These are phyloP conservation scores for Cassiopea andromeda DNA, from an alignment of 30 jellyfish, hydroid and myxozoan genomes.

Conservation along the genomic window DNA sequence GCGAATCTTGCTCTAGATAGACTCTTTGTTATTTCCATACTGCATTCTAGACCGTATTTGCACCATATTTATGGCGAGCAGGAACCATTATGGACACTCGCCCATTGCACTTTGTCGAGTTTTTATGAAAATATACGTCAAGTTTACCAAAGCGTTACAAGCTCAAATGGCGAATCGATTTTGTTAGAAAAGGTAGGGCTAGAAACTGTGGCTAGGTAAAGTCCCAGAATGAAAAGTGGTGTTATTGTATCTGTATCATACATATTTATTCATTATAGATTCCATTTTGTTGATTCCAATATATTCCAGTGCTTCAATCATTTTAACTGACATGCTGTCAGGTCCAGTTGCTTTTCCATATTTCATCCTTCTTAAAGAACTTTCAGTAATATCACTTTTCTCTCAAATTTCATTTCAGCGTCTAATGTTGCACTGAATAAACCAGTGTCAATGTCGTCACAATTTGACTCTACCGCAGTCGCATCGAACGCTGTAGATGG, in stretches of 20 bases:
- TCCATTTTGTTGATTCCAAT: constrained; percentile 30
- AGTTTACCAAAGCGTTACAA: too few relatives aligned
- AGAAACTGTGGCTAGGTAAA: too few relatives aligned
- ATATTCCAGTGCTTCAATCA: constrained; percentile 42
- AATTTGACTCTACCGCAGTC: too few relatives aligned
- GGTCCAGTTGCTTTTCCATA: constrained; percentile 31
- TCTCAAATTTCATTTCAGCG: too few relatives aligned
- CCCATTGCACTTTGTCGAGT: too few relatives aligned
- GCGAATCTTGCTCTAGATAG: constrained; percentile 1
- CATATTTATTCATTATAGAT: constrained; percentile 28
- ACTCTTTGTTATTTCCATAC: background rate
- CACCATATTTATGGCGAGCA: too few relatives aligned
- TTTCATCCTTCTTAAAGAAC: constrained; percentile 16
- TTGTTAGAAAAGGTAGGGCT: too few relatives aligned
- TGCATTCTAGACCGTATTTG: too few relatives aligned
- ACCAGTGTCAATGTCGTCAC: background rate
- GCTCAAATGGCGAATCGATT: too few relatives aligned
- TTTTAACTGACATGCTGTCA: constrained; percentile 8
- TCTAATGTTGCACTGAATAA: background rate
- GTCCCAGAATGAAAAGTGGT: too few relatives aligned
- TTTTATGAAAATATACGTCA: too few relatives aligned
- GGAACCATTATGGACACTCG: too few relatives aligned
- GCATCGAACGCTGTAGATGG: background rate
- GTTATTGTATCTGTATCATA: constrained; percentile 8
- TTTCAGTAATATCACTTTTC: background rate